phyloP scores from a whole-genome alignment of 1,140 invertebrate genomes.

The Calliphora vicina region DNA sequence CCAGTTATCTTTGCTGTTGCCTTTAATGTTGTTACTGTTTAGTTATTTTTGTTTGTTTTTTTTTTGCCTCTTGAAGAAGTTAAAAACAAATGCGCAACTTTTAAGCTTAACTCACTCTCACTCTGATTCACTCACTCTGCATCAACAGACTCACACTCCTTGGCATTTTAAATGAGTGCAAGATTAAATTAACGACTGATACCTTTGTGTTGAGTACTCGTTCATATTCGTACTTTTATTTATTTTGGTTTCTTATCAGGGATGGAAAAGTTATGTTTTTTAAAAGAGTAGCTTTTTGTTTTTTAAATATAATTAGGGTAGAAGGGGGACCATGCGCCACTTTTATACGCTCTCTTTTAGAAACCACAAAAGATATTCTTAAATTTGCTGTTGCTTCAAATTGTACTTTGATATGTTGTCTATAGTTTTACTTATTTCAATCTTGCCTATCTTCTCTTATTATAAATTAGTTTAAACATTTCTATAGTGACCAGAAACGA shows the following conservation, averaged over 20 bases:
- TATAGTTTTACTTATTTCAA: no score
- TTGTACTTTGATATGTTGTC: no score
- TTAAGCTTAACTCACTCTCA: not conserved
- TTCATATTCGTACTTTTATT: not conserved
- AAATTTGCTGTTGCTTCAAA: no score
- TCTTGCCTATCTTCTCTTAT: no score
- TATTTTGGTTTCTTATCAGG: not conserved
- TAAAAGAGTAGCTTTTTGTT: no score
- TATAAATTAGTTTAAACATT: no score
- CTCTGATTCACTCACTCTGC: not conserved
- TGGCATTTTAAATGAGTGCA: not conserved
- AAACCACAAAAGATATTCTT: no score
- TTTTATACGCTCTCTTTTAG: no score
- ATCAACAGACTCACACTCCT: not conserved
- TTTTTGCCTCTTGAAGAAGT: not conserved
- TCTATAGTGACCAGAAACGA: no score
- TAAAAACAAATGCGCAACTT: not conserved
- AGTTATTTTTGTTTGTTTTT: not conserved
- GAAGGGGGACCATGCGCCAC: no score
- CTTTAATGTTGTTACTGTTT: not conserved
- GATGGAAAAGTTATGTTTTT: not conserved
- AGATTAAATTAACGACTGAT: not conserved
- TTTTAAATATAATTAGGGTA: no score
- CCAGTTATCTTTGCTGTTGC: not conserved
- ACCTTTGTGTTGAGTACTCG: not conserved